Evolutionary conservation across 2,113 vertebrate species (phyloP).

Genomic region (Ibidorhyncha struthersii): DNA sequence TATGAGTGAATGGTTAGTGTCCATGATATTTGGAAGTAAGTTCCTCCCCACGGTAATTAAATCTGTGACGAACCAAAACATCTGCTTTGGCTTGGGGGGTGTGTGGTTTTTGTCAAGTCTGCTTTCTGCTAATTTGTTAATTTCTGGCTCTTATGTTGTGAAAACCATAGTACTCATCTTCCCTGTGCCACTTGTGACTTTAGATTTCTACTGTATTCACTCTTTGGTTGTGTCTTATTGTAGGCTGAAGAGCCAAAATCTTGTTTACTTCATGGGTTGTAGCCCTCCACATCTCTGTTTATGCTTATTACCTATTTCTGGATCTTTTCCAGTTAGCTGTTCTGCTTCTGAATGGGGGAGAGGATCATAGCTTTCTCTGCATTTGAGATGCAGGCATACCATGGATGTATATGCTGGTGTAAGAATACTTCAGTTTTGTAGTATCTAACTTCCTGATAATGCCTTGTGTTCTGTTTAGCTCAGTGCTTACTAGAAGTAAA

Average conservation of each 20-base stretch:
- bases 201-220: fast-evolving
- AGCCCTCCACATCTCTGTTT: neutral
- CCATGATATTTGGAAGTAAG: fast-evolving
- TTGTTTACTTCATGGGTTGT: fast-evolving
- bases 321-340: neutral
- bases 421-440: neutral
- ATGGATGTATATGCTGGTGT: neutral
- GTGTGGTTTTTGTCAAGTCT: neutral
- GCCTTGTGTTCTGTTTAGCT: neutral
- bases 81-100: neutral
- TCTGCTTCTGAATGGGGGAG: neutral
- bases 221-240: neutral
- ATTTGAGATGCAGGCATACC: neutral
- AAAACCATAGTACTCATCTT: fast-evolving
- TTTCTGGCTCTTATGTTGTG: neutral
- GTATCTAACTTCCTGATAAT: neutral
- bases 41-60: neutral
- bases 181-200: fast-evolving
- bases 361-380: neutral
- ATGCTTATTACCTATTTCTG: neutral
- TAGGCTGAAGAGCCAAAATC: neutral
- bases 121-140: neutral
- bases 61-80: fast-evolving
- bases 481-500: neutral
- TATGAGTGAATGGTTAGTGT: neutral